A percentile compares a stretch with the other conserved stretches of the same genome.
Evolutionary conservation across 2,888 invertebrate genomes (phyloP).

Genomic region (Euproctis similis): DNA sequence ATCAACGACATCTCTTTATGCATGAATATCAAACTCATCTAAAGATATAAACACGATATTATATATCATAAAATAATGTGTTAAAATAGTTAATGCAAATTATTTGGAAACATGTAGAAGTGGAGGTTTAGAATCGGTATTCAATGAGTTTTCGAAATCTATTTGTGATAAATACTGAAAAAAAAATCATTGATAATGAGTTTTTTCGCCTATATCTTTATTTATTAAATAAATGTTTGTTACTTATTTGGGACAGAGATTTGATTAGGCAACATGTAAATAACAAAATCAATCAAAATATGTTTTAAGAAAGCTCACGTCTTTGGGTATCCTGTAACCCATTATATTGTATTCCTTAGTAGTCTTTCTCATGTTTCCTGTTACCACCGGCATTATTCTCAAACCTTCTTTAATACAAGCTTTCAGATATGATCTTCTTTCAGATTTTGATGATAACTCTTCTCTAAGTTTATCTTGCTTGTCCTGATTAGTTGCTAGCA

Average conservation of each 20-base stretch:
- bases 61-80: no score
- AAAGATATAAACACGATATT: constrained; percentile 15
- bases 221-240: no score
- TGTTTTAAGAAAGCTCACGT: constrained; percentile 3
- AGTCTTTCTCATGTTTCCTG: constrained; percentile 72
- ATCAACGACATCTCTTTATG: constrained; percentile 79
- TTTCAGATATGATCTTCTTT: constrained; percentile 74
- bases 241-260: no score
- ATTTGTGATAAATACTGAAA: no score
- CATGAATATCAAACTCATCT: constrained; percentile 32
- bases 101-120: no score
- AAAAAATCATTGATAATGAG: no score
- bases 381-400: constrained; percentile 77
- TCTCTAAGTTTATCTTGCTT: constrained; percentile 78
- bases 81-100: no score
- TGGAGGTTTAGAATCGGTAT: no score
- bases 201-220: no score
- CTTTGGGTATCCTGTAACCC: constrained; percentile 70
- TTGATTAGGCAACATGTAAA: no score
- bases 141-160: no score
- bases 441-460: constrained; percentile 56
- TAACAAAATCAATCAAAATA: no score
- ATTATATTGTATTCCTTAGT: constrained; percentile 73
- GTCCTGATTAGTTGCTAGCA: constrained; percentile 76
- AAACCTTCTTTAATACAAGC: constrained; percentile 82